Evolutionary conservation across 2,888 invertebrate species (phyloP).

Genomic region (Platypus cylindrus): DNA sequence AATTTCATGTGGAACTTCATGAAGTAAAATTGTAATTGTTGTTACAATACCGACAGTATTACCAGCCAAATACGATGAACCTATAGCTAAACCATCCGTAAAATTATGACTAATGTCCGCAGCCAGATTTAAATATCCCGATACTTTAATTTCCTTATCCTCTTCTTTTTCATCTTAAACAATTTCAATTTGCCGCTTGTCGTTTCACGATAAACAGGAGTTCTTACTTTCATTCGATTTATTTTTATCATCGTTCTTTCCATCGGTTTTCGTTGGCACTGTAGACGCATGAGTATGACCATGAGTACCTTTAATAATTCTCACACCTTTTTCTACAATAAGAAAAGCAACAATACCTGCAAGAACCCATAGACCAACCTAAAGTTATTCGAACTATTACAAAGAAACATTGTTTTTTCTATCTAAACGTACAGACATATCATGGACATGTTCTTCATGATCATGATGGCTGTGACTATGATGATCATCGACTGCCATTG

Average conservation of each 20-base stretch:
- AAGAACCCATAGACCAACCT: constrained; percentile 82
- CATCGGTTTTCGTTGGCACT: constrained; percentile 6
- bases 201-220: too few relatives aligned
- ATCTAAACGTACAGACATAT: constrained; percentile 51
- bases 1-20: constrained; percentile 99
- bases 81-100: constrained; percentile 97
- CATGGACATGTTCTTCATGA: constrained; percentile 48
- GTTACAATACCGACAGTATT: constrained; percentile 78
- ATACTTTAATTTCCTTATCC: constrained; percentile 55
- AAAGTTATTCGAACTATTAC: not conserved
- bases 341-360: constrained; percentile 87
- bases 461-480: constrained; percentile 35
- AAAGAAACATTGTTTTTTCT: not conserved
- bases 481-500: constrained; percentile 39
- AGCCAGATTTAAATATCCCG: constrained; percentile 91
- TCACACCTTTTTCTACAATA: constrained; percentile 79
- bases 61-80: constrained; percentile 92
- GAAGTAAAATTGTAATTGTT: constrained; percentile 88
- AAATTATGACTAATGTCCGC: constrained; percentile 99
- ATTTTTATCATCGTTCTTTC: constrained; percentile 13
- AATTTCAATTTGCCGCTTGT: constrained; percentile 32
- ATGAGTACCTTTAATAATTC: constrained; percentile 71
- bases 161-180: constrained; percentile 26
- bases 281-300: constrained; percentile 53
- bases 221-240: constrained; percentile 17